A percentile compares a stretch with the other conserved stretches of the same genome.
phyloP scores from a whole-genome alignment of 2,113 vertebrate species.

The Catharus fuscescens region DNA sequence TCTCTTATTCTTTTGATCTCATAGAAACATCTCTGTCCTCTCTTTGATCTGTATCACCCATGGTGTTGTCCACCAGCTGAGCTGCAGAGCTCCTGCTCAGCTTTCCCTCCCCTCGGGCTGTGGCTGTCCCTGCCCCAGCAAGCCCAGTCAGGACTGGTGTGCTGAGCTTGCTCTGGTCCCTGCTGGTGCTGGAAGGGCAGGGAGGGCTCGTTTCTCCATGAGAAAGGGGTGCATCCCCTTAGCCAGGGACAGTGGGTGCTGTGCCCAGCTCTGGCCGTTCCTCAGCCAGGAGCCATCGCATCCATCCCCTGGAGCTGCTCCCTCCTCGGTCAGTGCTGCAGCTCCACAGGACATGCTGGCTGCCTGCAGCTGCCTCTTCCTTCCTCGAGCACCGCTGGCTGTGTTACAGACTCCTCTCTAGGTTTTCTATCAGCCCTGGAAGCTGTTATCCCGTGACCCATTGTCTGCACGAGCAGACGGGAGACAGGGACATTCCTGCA shows the following conservation, averaged over 20 bases:
- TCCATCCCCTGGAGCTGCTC: not conserved
- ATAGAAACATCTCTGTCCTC: not conserved
- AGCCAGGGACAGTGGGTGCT: accelerated
- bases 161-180: not conserved
- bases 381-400: not conserved
- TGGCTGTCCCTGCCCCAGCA: not conserved
- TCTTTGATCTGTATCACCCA: not conserved
- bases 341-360: not conserved
- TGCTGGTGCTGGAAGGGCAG: not conserved
- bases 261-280: not conserved
- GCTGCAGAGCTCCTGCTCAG: not conserved
- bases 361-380: not conserved
- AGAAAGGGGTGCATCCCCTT: not conserved
- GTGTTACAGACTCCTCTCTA: not conserved
- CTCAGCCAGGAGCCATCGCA: too few relatives aligned
- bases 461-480: not conserved
- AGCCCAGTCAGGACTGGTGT: not conserved
- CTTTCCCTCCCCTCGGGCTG: not conserved
- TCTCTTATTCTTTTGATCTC: not conserved
- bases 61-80: not conserved
- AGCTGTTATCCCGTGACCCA: conserved; percentile 6
- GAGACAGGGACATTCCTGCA: not conserved
- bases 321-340: not conserved
- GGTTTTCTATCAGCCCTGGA: not conserved
- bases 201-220: accelerated